Percentiles rank a stretch among this genome's conserved stretches.
Evolutionary conservation across 2,797 vertebrate species (phyloP).

Genomic region (Myotis pilosus): DNA sequence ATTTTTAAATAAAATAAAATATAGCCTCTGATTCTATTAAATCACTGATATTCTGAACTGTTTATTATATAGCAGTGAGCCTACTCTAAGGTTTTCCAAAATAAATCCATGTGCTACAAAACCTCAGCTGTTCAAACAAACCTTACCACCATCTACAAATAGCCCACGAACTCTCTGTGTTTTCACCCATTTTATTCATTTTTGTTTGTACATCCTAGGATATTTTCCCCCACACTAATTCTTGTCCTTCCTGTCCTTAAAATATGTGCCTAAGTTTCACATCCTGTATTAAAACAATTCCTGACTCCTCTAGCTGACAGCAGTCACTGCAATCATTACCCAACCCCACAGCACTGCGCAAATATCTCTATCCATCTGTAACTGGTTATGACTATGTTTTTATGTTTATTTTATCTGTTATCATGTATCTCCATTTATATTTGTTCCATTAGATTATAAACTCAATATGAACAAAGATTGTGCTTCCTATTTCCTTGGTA

Average conservation of each 20-base stretch:
- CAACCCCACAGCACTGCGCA: constrained; percentile 56
- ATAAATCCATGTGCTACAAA: constrained; percentile 24
- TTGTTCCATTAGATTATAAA: constrained; percentile 77
- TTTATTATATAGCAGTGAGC: background rate
- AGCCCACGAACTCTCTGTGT: background rate
- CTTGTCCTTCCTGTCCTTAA: constrained; percentile 17
- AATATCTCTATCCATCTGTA: constrained; percentile 75
- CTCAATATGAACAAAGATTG: constrained; percentile 77
- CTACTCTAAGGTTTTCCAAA: background rate
- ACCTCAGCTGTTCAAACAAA: background rate
- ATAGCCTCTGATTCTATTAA: background rate
- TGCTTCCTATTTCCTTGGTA: constrained; percentile 74
- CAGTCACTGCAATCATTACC: constrained; percentile 33
- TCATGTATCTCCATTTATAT: constrained; percentile 76
- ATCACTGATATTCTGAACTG: background rate
- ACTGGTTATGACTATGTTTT: constrained; percentile 75
- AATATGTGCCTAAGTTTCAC: constrained; percentile 33
- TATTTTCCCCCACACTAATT: background rate
- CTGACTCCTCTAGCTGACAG: constrained; percentile 37
- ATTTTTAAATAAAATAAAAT: background rate
- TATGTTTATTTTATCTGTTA: constrained; percentile 78
- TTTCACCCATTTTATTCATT: constrained; percentile 26
- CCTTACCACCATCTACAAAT: background rate
- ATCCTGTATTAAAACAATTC: constrained; percentile 37
- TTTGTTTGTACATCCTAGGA: background rate